Base-by-base conservation (phyloP, 2,888 invertebrate species). In the Caradrina kadenii region DNA sequence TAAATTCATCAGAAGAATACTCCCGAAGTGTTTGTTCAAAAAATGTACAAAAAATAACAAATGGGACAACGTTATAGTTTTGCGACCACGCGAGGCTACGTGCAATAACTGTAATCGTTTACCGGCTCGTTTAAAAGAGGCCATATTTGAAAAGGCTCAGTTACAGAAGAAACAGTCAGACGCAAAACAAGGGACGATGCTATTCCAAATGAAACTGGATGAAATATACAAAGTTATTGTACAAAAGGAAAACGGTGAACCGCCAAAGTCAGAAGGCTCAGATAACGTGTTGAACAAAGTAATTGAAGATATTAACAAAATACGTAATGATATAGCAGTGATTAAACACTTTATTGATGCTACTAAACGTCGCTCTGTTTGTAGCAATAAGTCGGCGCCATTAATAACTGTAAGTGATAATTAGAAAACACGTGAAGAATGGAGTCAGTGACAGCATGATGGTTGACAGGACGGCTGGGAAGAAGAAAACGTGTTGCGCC, bases 71-170 rank as follows among this genome's bases (percentile, higher is more conserved):
- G 19, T 45, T 1, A 80, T 80, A 13, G 3, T 52, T 15, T 56
- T 83, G 7, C 68, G 55, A 11, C 81, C 85, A 21, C 70, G 76
- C 7, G 73, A 76, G 31, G 73, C 80, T 0, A 72, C 69, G 0
- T 82, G 80, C 54, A 76, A 52, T 15, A 77, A 76, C 17, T 75
- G 68, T n/a, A 93, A 91, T 54, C 71, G 87, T 1, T 77, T 95
- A 35, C 94, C 95, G 0, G 78, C 88, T 1, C 79, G 86, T 39
- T 86, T 95, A 35, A 88, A 90, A 69, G 92, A 95, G 59, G 91
- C 93, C 2, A 92, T 95, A 42, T 90, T 95, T 53, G 89, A 92
- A 45, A 93, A 88, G 84, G 94, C 93, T 0, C 90, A 91, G 22
- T 73, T 75, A 17, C 91, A 92, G 69, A 93, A 92, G 70, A 91